These are phyloP conservation scores for Heliconius hermathena DNA, from an alignment of 1,140 invertebrate genomes.

Conservation along the genomic window DNA sequence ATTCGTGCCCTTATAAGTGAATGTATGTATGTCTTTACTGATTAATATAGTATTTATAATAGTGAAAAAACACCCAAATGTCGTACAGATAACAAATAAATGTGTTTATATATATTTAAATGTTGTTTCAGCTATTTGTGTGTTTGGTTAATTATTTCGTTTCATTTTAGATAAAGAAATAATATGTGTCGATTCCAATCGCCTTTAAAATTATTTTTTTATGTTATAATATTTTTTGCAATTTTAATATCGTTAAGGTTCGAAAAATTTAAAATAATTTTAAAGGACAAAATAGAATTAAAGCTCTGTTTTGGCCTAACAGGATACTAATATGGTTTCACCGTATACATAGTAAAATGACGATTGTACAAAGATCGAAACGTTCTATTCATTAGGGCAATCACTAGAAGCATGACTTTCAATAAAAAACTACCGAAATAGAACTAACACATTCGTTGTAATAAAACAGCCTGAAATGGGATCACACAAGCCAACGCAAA, in stretches of 20 bases:
- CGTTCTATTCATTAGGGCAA: constrained; percentile 31
- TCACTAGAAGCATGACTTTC: constrained; percentile 45
- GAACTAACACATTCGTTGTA: constrained; percentile 78
- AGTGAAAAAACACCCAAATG: constrained; percentile 47
- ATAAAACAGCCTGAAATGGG: constrained; percentile 74
- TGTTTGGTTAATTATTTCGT: constrained; percentile 23
- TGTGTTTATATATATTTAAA: constrained; percentile 34
- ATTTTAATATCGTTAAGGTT: not conserved
- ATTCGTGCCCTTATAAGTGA: constrained; percentile 51
- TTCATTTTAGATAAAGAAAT: constrained; percentile 15
- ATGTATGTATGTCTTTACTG: constrained; percentile 40
- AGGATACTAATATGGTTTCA: constrained; percentile 22
- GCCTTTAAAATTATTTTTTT: constrained; percentile 25
- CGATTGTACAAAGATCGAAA: constrained; percentile 45
- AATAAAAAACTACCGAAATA: constrained; percentile 60
- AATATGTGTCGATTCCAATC: constrained; percentile 22
- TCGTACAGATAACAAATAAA: constrained; percentile 39
- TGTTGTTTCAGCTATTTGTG: constrained; percentile 42
- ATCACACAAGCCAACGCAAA: constrained; percentile 52
- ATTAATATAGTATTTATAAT: constrained; percentile 43
- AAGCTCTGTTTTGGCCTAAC: constrained; percentile 25
- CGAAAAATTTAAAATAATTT: constrained; percentile 21
- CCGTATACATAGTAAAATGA: constrained; percentile 45
- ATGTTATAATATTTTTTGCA: not conserved
- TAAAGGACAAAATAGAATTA: constrained; percentile 27